A percentile compares a stretch with the other conserved stretches of the same genome.
phyloP scores from a whole-genome alignment of 1,140 invertebrate species.

The Lepidostoma basale region DNA sequence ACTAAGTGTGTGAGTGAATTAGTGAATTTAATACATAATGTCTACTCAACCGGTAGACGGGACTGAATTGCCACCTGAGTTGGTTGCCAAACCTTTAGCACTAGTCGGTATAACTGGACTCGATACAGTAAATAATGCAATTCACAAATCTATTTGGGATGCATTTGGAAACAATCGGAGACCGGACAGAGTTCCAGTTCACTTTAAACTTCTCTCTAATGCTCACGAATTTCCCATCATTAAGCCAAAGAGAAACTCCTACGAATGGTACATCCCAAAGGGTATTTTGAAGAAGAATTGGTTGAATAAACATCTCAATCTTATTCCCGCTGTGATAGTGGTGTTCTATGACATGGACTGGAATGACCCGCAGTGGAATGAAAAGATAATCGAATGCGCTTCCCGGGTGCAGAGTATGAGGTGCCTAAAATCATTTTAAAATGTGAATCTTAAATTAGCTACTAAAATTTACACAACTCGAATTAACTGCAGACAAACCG shows the following conservation, averaged over 20 bases:
- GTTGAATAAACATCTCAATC: conserved; percentile 92
- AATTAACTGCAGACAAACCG: too few species aligned
- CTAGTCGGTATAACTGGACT: conserved; percentile 86
- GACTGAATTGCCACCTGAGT: conserved; percentile 75
- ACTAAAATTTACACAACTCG: too few species aligned
- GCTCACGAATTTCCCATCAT: conserved; percentile 87
- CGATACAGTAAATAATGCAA: conserved; percentile 81
- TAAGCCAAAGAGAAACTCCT: conserved; percentile 89
- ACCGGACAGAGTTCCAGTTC: conserved; percentile 80
- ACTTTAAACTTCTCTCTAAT: conserved; percentile 80
- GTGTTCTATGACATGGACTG: conserved; percentile 97
- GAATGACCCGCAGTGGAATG: conserved; percentile 92
- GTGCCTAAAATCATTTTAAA: conserved; percentile 1
- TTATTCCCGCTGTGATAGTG: conserved; percentile 91
- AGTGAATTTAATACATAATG: conserved; percentile 47
- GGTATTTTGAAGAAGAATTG: conserved; percentile 95
- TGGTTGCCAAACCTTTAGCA: conserved; percentile 79
- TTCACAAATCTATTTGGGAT: conserved; percentile 92
- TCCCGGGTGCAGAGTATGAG: conserved; percentile 87
- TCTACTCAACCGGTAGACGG: conserved; percentile 59
- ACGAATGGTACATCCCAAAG: conserved; percentile 96
- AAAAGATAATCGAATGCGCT: conserved; percentile 92
- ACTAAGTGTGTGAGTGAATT: not conserved
- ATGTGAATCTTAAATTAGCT: not conserved
- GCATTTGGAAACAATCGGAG: conserved; percentile 83